Conservation (phyloP, 2,797 vertebrate species). For the Philypnodon macrostomus region DNA sequence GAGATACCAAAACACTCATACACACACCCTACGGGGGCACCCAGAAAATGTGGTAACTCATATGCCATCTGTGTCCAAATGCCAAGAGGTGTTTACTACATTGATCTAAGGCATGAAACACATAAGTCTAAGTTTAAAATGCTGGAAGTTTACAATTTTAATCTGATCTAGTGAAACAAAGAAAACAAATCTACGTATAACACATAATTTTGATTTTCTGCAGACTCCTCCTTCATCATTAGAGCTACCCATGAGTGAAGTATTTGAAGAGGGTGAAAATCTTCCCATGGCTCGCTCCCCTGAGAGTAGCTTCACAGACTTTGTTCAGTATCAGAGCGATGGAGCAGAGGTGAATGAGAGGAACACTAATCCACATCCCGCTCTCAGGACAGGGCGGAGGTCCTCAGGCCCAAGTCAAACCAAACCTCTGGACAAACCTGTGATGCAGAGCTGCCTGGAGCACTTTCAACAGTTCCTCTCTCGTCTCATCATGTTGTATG, state of each 20-base stretch:
- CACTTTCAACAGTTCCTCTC: constrained; percentile 95
- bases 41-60: constrained; percentile 22
- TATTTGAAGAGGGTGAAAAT: constrained; percentile 87
- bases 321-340: constrained; percentile 90
- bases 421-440: constrained; percentile 87
- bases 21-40: constrained; percentile 34
- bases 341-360: constrained; percentile 77
- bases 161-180: neutral
- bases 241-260: constrained; percentile 77
- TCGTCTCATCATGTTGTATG: constrained; percentile 87
- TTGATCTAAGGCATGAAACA: neutral
- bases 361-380: constrained; percentile 65
- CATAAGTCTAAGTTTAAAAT: neutral
- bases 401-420: constrained; percentile 64
- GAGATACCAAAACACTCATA: constrained; percentile 19
- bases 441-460: constrained; percentile 97
- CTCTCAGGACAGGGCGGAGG: constrained; percentile 76
- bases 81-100: constrained; percentile 14
- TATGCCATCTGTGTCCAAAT: constrained; percentile 71
- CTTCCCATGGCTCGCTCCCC: constrained; percentile 80
- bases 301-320: constrained; percentile 93
- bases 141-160: too few species aligned
- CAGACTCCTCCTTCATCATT: constrained; percentile 52
- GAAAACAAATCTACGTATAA: neutral
- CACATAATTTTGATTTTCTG: constrained; percentile 3